Percentiles rank a stretch among this genome's conserved stretches.
phyloP scores from a whole-genome alignment of 2,113 vertebrate species.

The Clarias batrachus region DNA sequence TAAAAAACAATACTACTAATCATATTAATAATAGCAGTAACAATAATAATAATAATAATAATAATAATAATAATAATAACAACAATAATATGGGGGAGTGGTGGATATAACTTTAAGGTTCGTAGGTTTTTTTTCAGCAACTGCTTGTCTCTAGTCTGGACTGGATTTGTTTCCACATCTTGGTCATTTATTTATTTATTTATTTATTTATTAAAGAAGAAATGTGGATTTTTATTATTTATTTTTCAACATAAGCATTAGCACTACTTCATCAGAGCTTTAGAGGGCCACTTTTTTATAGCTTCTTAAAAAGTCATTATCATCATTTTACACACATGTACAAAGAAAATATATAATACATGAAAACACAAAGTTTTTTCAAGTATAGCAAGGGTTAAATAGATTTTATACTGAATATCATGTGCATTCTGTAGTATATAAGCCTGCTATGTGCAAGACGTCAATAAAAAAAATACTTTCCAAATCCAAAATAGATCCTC shows the following conservation, averaged over 20 bases:
- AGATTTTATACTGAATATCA: conserved; percentile 31
- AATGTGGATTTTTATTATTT: not conserved
- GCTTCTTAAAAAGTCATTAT: not conserved
- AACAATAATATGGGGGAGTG: not conserved
- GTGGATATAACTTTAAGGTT: not conserved
- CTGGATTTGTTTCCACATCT: not conserved
- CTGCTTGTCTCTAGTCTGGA: not conserved
- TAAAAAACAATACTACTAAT: not conserved
- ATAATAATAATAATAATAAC: too few relatives aligned
- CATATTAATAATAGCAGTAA: not conserved
- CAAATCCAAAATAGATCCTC: conserved; percentile 34
- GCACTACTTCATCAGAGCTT: not conserved
- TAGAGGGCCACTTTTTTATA: not conserved
- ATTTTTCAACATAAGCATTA: not conserved
- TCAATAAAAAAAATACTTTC: conserved; percentile 13
- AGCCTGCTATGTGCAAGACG: not conserved
- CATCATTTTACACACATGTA: conserved; percentile 6
- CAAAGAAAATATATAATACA: not conserved
- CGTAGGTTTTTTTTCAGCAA: not conserved
- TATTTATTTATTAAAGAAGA: not conserved
- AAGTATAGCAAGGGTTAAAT: conserved; percentile 47
- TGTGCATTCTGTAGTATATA: conserved; percentile 35
- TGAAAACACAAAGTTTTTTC: not conserved
- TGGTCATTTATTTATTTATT: not conserved
- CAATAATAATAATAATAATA: not conserved